Percentiles rank a stretch among this genome's conserved stretches.
These are phyloP conservation scores for Exocentrus adspersus DNA, from an alignment of 2,888 invertebrate species.

Conservation along the genomic window DNA sequence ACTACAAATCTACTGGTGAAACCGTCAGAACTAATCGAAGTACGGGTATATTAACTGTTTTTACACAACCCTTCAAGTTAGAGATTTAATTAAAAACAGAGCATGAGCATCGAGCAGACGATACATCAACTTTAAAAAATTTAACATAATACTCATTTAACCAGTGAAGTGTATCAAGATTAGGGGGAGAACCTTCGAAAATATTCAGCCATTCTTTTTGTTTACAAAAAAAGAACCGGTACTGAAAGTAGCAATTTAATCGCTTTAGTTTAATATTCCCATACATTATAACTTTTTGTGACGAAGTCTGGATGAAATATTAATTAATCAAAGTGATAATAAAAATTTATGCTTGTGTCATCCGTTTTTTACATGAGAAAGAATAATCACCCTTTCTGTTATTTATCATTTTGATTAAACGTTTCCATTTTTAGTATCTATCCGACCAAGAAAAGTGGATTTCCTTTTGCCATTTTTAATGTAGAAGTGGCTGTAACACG, in stretches of 20 bases:
- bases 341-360: constrained; percentile 23
- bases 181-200: neutral
- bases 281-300: constrained; percentile 24
- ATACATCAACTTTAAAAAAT: too few relatives aligned
- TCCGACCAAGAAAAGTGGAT: constrained; percentile 13
- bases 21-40: too few relatives aligned
- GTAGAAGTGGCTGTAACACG: constrained; percentile 9
- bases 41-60: too few relatives aligned
- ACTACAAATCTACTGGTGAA: too few relatives aligned
- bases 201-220: neutral
- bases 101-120: too few relatives aligned
- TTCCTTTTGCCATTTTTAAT: constrained; percentile 17
- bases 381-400: constrained; percentile 24
- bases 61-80: too few relatives aligned
- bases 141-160: neutral
- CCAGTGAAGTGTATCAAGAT: neutral
- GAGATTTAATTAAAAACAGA: too few relatives aligned
- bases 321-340: constrained; percentile 23
- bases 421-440: constrained; percentile 24
- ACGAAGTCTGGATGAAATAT: constrained; percentile 16
- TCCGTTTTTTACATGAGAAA: constrained; percentile 20
- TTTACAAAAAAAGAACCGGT: constrained; percentile 1
- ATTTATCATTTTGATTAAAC: constrained; percentile 26
- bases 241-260: constrained; percentile 10
- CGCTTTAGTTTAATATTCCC: constrained; percentile 12